phyloP scores from a whole-genome alignment of 2,113 vertebrate species.

The Reinhardtius hippoglossoides region DNA sequence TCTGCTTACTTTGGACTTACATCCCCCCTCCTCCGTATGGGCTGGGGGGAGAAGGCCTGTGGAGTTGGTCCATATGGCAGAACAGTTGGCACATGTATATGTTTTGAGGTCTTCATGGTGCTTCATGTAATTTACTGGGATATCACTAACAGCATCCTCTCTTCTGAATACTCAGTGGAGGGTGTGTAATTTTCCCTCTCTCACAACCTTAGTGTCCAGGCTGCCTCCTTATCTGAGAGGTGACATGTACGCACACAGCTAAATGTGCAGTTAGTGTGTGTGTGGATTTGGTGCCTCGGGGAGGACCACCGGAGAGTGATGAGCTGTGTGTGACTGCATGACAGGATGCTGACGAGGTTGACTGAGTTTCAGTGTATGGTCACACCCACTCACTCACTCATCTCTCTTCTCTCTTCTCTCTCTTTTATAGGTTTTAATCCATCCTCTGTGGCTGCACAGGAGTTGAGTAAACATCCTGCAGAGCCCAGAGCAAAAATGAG shows the following conservation, averaged over 20 bases:
- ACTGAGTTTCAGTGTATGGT: conserved; percentile 37
- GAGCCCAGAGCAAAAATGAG: conserved; percentile 62
- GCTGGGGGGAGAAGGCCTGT: conserved; percentile 50
- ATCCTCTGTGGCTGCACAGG: conserved; percentile 44
- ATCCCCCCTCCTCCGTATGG: conserved; percentile 50
- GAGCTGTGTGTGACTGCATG: conserved; percentile 34
- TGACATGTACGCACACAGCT: conserved; percentile 43
- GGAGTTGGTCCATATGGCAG: conserved; percentile 79
- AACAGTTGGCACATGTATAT: conserved; percentile 76
- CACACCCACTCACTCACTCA: conserved; percentile 7
- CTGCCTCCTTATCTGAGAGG: conserved; percentile 39
- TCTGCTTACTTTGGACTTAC: conserved; percentile 74
- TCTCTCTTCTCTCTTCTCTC: not conserved
- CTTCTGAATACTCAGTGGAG: not conserved
- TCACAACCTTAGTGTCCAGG: not conserved
- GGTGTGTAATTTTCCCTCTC: conserved; percentile 2
- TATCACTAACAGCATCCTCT: conserved; percentile 45
- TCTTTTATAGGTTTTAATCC: conserved; percentile 31
- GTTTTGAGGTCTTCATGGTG: conserved; percentile 58
- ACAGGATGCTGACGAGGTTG: conserved; percentile 58
- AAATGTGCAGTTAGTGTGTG: conserved; percentile 46
- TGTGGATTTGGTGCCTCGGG: conserved; percentile 30
- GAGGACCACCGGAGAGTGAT: conserved; percentile 40
- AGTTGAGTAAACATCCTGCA: conserved; percentile 67
- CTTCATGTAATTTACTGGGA: conserved; percentile 51